phyloP scores from a whole-genome alignment of 2,797 vertebrate genomes.

The Botia kubotai region DNA sequence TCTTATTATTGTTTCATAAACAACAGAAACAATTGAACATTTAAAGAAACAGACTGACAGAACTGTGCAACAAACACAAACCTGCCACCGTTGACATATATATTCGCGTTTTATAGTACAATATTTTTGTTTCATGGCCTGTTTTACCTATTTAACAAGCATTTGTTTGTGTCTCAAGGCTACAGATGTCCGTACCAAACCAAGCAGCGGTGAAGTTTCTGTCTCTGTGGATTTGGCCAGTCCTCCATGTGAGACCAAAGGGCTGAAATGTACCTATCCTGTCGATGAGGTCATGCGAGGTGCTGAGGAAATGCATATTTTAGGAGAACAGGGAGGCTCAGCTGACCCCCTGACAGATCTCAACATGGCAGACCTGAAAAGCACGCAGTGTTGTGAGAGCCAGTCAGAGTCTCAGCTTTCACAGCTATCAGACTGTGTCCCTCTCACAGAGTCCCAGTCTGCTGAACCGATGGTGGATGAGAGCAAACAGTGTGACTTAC shows the following conservation, averaged over 20 bases:
- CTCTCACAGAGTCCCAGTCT: slow-evolving; percentile 17
- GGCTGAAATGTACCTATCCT: slow-evolving; percentile 45
- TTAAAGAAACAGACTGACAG: no score
- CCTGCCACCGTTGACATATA: no score
- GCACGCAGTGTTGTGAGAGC: slow-evolving; percentile 50
- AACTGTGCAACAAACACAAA: no score
- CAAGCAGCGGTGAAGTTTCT: slow-evolving; percentile 29
- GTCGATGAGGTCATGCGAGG: slow-evolving; percentile 36
- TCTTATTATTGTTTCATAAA: no score
- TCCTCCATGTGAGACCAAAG: slow-evolving; percentile 44
- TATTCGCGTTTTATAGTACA: background rate
- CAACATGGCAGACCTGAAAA: slow-evolving; percentile 47
- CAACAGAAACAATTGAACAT: no score
- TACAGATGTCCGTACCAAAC: slow-evolving; percentile 58
- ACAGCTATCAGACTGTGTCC: slow-evolving; percentile 33
- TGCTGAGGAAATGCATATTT: slow-evolving; percentile 42
- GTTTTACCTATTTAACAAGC: slow-evolving; percentile 31
- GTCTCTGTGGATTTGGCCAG: slow-evolving; percentile 46
- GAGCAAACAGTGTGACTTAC: slow-evolving; percentile 20
- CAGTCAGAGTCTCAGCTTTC: slow-evolving; percentile 50
- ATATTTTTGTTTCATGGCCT: background rate
- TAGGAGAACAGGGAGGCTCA: slow-evolving; percentile 36
- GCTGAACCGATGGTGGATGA: slow-evolving; percentile 39
- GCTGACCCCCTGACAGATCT: slow-evolving; percentile 32
- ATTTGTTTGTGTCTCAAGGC: slow-evolving; percentile 67